Percentiles rank a stretch among this genome's conserved stretches.
phyloP scores from a whole-genome alignment of 2,113 vertebrate genomes.

The Neogale vison region DNA sequence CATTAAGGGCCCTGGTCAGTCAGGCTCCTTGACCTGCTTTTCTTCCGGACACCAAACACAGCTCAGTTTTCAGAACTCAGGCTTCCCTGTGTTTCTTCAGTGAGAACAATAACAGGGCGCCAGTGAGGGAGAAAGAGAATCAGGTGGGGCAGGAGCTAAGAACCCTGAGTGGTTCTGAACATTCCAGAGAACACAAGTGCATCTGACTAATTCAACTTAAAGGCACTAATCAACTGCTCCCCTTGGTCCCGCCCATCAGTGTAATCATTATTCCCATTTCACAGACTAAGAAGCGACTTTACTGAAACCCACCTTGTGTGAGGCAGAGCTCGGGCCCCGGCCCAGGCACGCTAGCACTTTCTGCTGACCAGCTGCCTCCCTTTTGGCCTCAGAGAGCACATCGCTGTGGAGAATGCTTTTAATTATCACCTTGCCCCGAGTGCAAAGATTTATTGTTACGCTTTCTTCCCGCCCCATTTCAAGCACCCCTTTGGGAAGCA shows the following conservation, averaged over 20 bases:
- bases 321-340: background rate
- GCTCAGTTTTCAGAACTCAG: slow-evolving; percentile 11
- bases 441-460: slow-evolving; percentile 73
- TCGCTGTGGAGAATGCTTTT: slow-evolving; percentile 80
- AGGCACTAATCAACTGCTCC: background rate
- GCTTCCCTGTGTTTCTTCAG: background rate
- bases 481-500: slow-evolving; percentile 63
- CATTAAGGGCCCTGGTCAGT: background rate
- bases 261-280: background rate
- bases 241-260: background rate
- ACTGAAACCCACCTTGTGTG: background rate
- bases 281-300: background rate
- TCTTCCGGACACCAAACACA: slow-evolving; percentile 9
- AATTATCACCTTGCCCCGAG: slow-evolving; percentile 83
- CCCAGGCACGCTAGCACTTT: background rate
- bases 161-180: background rate
- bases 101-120: background rate
- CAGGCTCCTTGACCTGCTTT: slow-evolving; percentile 20
- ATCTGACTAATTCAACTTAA: background rate
- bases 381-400: background rate
- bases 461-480: slow-evolving; percentile 69
- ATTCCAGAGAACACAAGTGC: background rate
- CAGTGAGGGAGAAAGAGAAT: background rate
- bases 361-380: background rate
- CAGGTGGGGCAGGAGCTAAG: background rate